Evolutionary conservation across 2,888 invertebrate genomes (phyloP), one percentile per base, ranked within the genome.

Genomic region (Melanotus villosus): DNA sequence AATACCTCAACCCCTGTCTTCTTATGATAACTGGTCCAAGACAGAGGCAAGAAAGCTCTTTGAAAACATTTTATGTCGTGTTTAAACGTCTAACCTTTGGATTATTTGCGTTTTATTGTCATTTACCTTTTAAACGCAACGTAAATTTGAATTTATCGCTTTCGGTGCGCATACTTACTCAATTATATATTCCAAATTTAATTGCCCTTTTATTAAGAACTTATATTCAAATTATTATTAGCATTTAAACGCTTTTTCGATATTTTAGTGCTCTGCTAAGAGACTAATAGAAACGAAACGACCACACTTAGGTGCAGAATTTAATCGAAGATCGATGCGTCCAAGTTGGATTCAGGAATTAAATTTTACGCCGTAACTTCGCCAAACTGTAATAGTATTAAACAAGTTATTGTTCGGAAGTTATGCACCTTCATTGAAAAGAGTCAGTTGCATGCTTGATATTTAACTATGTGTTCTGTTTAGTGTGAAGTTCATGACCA

Each of bases 1-100:
- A 52, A 52, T 52, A 52, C 32, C 52, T 52, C 52, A 52, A 52
- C 19, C 52, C 52, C 52, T 52, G 32, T 52, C 32, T 52, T 52
- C 52, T 18, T 52, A 32, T 52, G 52, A 52, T 52, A 52, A 52
- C 52, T 32, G 52, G 52, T 52, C 10, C 16, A 32, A 10, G 12
- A 18, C 30, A 52, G 34, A 52, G 14, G 32, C 32, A 32, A 52
- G 32, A 32, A 32, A 32, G 32, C 52, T 14, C 19, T n/a, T 52
- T 32, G 12, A 18, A 16, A 30, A 34, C 52, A 14, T 52, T 52
- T 30, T 32, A 32, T 16, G 52, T 19, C 47, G 10, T 32, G 52
- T 32, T 52, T 32, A 52, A 52, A 52, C 52, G 16, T 32, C 52
- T 30, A 52, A 52, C 52, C 30, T 52, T 52, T 32, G 32, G 52